Percentiles rank a stretch among this genome's conserved stretches.
Evolutionary conservation across 1,140 invertebrate genomes (phyloP).

Genomic region (Bombus fervidus): DNA sequence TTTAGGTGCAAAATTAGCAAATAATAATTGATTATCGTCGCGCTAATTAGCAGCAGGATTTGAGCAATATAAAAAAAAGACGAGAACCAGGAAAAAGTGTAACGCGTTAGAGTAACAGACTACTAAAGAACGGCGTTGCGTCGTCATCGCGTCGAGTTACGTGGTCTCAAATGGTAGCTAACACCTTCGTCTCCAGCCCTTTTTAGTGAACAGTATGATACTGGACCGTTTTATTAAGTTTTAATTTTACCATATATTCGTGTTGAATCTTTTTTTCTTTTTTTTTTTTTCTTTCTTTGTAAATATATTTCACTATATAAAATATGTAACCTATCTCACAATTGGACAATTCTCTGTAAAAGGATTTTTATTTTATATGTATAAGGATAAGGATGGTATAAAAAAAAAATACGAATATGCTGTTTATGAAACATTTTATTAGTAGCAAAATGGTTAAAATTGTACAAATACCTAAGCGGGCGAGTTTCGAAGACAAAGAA

Average conservation of each 20-base stretch:
- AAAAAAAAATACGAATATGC: no score
- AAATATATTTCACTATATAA: no score
- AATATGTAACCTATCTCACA: no score
- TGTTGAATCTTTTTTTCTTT: no score
- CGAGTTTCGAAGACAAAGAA: not conserved
- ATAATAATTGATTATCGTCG: not conserved
- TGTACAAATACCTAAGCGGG: not conserved
- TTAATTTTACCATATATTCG: not conserved
- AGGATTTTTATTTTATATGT: no score
- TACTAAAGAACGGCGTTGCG: not conserved
- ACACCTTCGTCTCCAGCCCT: no score
- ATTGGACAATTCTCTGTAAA: no score
- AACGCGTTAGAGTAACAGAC: no score
- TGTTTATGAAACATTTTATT: no score
- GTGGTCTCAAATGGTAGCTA: no score
- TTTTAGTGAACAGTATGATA: not conserved
- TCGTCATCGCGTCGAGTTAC: not conserved
- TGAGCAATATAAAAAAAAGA: not conserved
- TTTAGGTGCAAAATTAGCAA: rapidly evolving
- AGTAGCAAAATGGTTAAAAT: rapidly evolving
- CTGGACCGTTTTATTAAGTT: not conserved
- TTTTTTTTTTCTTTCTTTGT: no score
- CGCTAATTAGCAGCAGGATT: not conserved
- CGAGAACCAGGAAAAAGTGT: rapidly evolving
- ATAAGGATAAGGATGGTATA: no score